These are phyloP conservation scores for Solea solea DNA, from an alignment of 2,113 vertebrate genomes.

Conservation along the genomic window DNA sequence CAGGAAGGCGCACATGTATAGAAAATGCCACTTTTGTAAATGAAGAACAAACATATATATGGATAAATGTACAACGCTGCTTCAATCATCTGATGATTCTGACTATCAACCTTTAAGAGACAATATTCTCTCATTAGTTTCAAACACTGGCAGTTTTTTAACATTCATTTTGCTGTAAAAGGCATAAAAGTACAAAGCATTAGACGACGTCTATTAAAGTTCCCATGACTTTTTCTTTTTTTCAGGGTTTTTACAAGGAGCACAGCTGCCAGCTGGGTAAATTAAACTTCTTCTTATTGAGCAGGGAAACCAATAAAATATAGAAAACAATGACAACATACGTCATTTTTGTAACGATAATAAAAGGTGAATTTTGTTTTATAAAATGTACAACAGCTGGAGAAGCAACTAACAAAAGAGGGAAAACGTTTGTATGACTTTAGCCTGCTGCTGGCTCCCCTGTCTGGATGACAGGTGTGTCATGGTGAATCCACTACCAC, in stretches of 20 bases:
- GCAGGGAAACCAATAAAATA: neutral
- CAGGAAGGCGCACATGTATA: neutral
- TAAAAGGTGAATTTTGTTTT: neutral
- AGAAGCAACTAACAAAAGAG: conserved; percentile 1
- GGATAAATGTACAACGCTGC: neutral
- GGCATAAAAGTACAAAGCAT: neutral
- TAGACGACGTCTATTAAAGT: neutral
- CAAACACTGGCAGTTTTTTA: neutral
- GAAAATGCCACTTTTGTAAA: conserved; percentile 4
- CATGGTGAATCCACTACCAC: conserved; percentile 45
- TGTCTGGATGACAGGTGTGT: conserved; percentile 64
- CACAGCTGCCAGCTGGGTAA: conserved; percentile 17
- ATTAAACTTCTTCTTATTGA: neutral
- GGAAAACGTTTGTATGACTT: conserved; percentile 21
- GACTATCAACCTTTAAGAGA: neutral
- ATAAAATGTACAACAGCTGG: neutral
- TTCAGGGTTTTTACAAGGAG: neutral
- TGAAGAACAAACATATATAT: neutral
- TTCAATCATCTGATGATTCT: neutral
- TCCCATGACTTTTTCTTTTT: neutral
- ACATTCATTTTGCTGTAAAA: neutral
- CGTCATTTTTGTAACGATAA: neutral
- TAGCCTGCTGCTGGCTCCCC: conserved; percentile 37
- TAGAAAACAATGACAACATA: neutral
- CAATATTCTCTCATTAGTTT: neutral